Evolutionary conservation across 2,888 invertebrate genomes (phyloP).

Genomic region (Tolmerus cingulatus): DNA sequence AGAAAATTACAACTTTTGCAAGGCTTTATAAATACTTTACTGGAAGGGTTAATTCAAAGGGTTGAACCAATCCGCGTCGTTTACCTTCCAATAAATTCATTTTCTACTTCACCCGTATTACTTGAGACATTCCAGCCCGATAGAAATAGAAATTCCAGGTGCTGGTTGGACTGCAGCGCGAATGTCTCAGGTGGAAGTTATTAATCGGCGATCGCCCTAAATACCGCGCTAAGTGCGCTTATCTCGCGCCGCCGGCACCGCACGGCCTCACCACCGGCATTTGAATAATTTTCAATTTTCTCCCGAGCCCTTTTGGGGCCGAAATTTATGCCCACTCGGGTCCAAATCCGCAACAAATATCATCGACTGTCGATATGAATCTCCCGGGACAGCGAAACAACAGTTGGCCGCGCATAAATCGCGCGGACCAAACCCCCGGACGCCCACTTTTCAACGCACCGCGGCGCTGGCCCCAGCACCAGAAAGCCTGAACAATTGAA

Average conservation of each 20-base stretch:
- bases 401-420: conserved; percentile 42
- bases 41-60: not conserved
- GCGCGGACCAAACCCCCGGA: conserved; percentile 27
- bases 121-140: not conserved
- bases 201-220: conserved; percentile 17
- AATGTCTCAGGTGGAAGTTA: not conserved
- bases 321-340: conserved; percentile 10
- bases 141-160: not conserved
- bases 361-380: conserved; percentile 39
- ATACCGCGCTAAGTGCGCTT: conserved; percentile 24
- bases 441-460: conserved; percentile 44
- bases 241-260: not conserved
- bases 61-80: not conserved
- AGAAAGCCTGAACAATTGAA: conserved; percentile 40
- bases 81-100: not conserved
- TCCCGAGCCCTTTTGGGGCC: not conserved
- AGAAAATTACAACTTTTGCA: too few relatives aligned
- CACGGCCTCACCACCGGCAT: not conserved
- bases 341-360: conserved; percentile 32
- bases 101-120: not conserved
- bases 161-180: not conserved
- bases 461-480: not conserved
- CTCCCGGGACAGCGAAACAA: conserved; percentile 33
- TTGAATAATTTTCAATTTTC: conserved; percentile 32
- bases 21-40: too few relatives aligned